These are phyloP conservation scores for Ctena decussata DNA, from an alignment of 2,888 invertebrate genomes.

Conservation along the genomic window DNA sequence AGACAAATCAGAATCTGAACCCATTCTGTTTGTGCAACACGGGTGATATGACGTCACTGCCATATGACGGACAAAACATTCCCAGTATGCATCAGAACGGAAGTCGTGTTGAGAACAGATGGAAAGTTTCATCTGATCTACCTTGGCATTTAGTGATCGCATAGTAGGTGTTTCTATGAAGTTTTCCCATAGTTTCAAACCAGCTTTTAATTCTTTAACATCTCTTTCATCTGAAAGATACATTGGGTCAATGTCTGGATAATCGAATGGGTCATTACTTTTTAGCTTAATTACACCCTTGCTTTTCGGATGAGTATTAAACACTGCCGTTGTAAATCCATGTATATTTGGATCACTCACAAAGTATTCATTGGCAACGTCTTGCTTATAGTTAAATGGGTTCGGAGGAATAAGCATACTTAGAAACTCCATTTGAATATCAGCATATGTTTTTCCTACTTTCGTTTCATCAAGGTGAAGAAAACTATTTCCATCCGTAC, in stretches of 20 bases:
- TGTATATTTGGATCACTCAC: slow-evolving; percentile 74
- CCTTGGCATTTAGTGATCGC: not conserved
- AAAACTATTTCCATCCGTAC: no score
- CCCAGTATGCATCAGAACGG: slow-evolving; percentile 46
- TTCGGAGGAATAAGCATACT: no score
- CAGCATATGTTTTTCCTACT: no score
- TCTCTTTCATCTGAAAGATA: slow-evolving; percentile 91
- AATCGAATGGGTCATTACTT: slow-evolving; percentile 91
- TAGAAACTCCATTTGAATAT: no score
- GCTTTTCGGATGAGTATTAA: slow-evolving; percentile 89
- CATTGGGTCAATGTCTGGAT: slow-evolving; percentile 95
- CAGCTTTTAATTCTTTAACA: slow-evolving; percentile 82
- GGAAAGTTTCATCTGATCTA: slow-evolving; percentile 4
- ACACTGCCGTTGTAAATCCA: slow-evolving; percentile 26
- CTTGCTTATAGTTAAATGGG: no score
- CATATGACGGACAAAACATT: slow-evolving; percentile 22
- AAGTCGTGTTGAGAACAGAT: slow-evolving; percentile 10
- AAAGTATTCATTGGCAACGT: no score
- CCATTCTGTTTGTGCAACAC: slow-evolving; percentile 92
- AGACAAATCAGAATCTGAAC: slow-evolving; percentile 85
- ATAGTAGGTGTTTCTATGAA: slow-evolving; percentile 20
- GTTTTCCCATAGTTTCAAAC: not conserved
- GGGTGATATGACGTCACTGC: slow-evolving; percentile 88
- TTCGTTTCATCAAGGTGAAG: no score
- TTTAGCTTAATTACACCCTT: slow-evolving; percentile 92